phyloP scores from a whole-genome alignment of 2,888 invertebrate species.

The Netelia melanura region DNA sequence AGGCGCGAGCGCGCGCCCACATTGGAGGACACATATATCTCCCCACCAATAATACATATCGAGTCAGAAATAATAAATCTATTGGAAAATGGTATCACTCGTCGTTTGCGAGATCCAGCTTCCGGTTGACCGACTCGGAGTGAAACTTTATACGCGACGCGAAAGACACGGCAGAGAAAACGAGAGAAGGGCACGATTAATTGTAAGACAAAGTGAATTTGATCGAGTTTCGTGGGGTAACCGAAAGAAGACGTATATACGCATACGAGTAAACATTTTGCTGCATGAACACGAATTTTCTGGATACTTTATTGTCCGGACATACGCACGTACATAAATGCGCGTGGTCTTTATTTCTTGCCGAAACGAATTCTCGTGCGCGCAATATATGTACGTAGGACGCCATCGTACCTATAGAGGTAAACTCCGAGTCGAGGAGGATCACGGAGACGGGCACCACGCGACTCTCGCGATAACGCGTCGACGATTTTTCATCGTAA shows the following conservation, averaged over 20 bases:
- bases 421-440: background rate
- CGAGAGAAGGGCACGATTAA: background rate
- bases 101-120: constrained; percentile 12
- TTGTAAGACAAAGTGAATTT: background rate
- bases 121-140: background rate
- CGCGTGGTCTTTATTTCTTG: constrained; percentile 16
- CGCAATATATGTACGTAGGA: background rate
- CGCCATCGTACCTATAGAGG: background rate
- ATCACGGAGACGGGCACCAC: constrained; percentile 13
- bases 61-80: constrained; percentile 46
- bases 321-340: background rate
- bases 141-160: background rate
- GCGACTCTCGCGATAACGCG: constrained; percentile 63
- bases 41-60: background rate
- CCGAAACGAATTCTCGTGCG: constrained; percentile 50
- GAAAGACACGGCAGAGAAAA: background rate
- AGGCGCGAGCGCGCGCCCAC: background rate
- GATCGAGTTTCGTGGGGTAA: background rate
- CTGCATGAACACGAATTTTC: constrained; percentile 61
- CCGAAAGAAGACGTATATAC: no score
- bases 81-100: constrained; percentile 43
- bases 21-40: background rate
- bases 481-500: constrained; percentile 69
- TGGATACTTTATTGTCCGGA: constrained; percentile 51
- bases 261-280: no score